These are phyloP conservation scores for Athene cunicularia DNA, from an alignment of 2,113 vertebrate species.

Conservation along the genomic window DNA sequence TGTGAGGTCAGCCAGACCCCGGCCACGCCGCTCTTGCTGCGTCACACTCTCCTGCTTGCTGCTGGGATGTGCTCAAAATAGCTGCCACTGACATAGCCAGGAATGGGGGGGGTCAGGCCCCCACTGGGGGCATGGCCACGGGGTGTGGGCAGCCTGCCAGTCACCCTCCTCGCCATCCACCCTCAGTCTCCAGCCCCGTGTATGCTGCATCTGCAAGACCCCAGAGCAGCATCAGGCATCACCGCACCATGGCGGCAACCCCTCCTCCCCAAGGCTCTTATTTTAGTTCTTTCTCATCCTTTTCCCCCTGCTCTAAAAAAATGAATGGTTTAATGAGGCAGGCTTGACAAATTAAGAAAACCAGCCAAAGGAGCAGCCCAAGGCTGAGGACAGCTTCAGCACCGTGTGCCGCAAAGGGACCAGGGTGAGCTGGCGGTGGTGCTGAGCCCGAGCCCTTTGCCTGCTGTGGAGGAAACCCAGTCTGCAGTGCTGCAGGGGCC, in stretches of 20 bases:
- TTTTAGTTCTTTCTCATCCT: background rate
- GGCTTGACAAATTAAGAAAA: conserved; percentile 19
- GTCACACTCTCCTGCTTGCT: background rate
- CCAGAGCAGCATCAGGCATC: background rate
- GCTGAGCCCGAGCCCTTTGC: background rate
- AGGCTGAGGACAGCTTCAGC: accelerated
- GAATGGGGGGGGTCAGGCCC: background rate
- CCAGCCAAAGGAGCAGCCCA: background rate
- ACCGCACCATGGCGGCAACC: accelerated
- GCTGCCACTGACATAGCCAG: accelerated
- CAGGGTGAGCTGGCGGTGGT: accelerated
- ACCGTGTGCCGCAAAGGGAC: background rate
- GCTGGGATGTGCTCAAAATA: background rate
- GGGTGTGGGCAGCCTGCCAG: background rate
- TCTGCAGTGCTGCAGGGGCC: background rate
- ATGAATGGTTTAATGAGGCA: background rate
- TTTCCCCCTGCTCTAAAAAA: background rate
- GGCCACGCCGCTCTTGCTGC: accelerated
- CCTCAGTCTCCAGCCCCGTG: accelerated
- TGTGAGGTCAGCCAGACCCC: background rate
- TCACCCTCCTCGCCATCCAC: background rate
- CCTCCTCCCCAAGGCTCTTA: background rate
- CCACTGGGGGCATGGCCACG: accelerated
- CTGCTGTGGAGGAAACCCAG: background rate
- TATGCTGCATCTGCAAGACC: accelerated